Base-by-base conservation (phyloP, 2,797 vertebrate species). In the Atherinosoma microstoma region DNA sequence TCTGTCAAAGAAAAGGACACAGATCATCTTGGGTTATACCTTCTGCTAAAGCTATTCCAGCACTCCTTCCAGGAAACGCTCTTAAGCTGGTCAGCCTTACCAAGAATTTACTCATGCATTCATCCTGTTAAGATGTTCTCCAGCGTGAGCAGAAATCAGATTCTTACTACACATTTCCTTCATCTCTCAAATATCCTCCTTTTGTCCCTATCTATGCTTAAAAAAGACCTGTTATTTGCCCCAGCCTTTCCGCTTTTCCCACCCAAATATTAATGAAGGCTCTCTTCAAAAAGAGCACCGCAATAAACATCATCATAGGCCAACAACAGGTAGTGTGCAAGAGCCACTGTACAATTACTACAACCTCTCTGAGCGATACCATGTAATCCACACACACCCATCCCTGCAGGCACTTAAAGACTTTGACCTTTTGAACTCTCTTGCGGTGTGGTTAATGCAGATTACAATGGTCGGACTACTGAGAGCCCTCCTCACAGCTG, bases 331-430 rank as follows among this genome's bases (percentile, higher is more conserved):
- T 86, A 83, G 81, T 20, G 59, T 80, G 64, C 58, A 11, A 76
- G 68, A 42, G 24, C 79, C 70, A 82, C 77, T 80, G 82, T 85
- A 91, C 87, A 89, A 84, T 91, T 89, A 93, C 87, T 70, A 82
- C 79, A 85, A 73, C 76, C 73, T 90, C 83, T 84, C 34, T 62
- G 54, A 86, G 82, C 77, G 67, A 90, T 87, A 89, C 87, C 89
- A 85, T 92, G 87, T 92, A 89, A 92, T 93, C 90, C 91, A 92
- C 85, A 74, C 70, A 89, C 84, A 85, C 73, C 85, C 85, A 85
- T 93, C 92, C 92, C 93, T 91, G 88, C 88, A 92, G 92, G 90
- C 92, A 91, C 88, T 94, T 94, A 94, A 95, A 94, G 92, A 93
- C 90, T 94, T 94, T 95, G 94, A 95, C 94, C 94, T 85, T 56